Conservation (phyloP, 2,888 invertebrate genomes). For the Lissonota sp. region DNA sequence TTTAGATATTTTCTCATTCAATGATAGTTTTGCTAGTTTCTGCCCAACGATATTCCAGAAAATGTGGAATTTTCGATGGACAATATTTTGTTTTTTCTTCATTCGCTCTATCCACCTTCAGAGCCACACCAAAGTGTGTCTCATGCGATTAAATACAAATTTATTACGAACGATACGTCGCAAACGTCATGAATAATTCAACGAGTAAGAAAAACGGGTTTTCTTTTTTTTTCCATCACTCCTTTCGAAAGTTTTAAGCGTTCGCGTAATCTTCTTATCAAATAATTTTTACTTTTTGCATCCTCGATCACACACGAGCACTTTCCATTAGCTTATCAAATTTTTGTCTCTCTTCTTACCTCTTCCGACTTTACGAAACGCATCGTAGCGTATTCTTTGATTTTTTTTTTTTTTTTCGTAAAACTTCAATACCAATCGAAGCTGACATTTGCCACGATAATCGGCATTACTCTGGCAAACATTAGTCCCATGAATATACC, state of each 20-base stretch:
- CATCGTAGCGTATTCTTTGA: background rate
- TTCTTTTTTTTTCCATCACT: slow-evolving; percentile 31
- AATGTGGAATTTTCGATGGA: slow-evolving; percentile 10
- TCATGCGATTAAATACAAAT: slow-evolving; percentile 51
- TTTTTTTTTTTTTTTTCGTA: slow-evolving; percentile 10
- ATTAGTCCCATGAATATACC: slow-evolving; percentile 94
- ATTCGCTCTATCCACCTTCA: slow-evolving; percentile 3
- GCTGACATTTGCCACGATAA: slow-evolving; percentile 84
- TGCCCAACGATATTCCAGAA: background rate
- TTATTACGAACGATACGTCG: slow-evolving; percentile 39
- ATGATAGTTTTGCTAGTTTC: background rate
- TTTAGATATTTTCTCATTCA: slow-evolving; percentile 1
- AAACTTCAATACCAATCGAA: slow-evolving; percentile 63
- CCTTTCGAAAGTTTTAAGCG: background rate
- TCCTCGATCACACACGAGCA: background rate
- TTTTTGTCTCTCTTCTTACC: background rate
- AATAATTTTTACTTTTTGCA: background rate
- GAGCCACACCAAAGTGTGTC: slow-evolving; percentile 10
- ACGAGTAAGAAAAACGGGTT: slow-evolving; percentile 62
- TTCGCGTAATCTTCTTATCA: background rate
- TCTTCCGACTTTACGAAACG: background rate
- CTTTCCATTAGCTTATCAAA: background rate
- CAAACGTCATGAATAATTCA: slow-evolving; percentile 66
- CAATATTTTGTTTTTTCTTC: background rate
- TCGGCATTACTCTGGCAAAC: slow-evolving; percentile 90